Evolutionary conservation across 2,888 invertebrate species (phyloP).

Genomic region (Machimus rusticus): DNA sequence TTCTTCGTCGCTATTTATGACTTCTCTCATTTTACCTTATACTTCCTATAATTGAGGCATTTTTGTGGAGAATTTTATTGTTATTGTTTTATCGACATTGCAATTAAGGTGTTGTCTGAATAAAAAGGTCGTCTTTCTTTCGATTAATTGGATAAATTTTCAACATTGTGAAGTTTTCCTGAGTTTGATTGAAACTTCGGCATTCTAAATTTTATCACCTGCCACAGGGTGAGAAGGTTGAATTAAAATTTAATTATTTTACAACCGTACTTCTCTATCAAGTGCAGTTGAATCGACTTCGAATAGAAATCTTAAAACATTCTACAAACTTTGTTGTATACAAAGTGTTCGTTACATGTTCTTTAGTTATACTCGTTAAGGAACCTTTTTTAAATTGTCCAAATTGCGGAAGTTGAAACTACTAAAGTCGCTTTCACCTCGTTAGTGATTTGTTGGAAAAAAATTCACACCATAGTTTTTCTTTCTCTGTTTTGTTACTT

Average conservation of each 20-base stretch:
- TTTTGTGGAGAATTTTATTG: background rate
- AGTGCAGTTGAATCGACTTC: background rate
- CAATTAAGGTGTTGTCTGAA: background rate
- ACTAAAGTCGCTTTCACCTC: background rate
- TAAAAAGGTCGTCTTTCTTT: background rate
- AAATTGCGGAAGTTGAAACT: background rate
- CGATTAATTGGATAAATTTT: background rate
- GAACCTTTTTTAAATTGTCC: background rate
- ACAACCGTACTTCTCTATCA: background rate
- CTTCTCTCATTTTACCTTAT: background rate
- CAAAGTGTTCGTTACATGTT: too few species aligned
- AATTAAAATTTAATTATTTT: background rate
- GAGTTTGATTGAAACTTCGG: background rate
- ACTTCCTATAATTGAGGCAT: background rate
- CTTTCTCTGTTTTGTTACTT: background rate
- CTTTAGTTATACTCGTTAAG: background rate
- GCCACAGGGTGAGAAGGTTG: background rate
- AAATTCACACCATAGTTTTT: background rate
- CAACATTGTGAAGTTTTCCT: background rate
- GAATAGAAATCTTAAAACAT: background rate
- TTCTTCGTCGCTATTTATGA: background rate
- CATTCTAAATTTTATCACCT: background rate
- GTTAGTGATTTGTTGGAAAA: background rate
- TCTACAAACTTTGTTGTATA: background rate
- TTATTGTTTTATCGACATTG: background rate